Percentiles rank a stretch among this genome's conserved stretches.
Conservation (phyloP, 2,113 vertebrate genomes). For the Cheirogaleus medius region DNA sequence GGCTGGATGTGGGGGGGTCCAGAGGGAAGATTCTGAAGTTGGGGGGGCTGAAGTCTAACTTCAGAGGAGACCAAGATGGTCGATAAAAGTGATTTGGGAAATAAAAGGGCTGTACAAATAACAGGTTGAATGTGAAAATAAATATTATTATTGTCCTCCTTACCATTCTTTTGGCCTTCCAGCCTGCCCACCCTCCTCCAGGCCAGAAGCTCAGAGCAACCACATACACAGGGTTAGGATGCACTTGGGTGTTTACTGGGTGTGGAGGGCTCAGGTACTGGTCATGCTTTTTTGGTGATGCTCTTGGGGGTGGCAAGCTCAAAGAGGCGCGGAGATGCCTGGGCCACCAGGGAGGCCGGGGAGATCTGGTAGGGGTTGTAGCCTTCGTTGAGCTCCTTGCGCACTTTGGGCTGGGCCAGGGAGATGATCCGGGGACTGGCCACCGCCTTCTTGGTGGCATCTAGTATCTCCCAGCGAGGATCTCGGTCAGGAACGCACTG, state of each 20-base stretch:
- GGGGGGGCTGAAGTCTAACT: too few relatives aligned
- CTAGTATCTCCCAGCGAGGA: constrained; percentile 59
- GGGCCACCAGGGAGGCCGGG: constrained; percentile 56
- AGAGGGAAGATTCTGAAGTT: not conserved
- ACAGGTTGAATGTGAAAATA: not conserved
- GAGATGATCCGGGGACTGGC: constrained; percentile 66
- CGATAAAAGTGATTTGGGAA: not conserved
- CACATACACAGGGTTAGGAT: not conserved
- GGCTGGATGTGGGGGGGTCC: not conserved
- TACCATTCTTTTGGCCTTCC: not conserved
- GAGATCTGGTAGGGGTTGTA: constrained; percentile 73
- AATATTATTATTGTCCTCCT: not conserved
- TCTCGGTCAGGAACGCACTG: constrained; percentile 71
- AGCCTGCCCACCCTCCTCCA: not conserved
- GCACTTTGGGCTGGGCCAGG: constrained; percentile 75
- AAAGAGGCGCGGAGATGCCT: constrained; percentile 59
- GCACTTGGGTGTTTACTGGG: constrained; percentile 48
- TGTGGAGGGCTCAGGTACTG: not conserved
- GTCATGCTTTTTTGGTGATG: constrained; percentile 52
- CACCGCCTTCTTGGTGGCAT: constrained; percentile 54
- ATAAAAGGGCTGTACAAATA: not conserved
- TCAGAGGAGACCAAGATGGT: accelerated
- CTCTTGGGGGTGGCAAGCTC: constrained; percentile 75
- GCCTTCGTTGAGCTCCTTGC: constrained; percentile 57
- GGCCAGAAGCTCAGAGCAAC: not conserved